Conservation (phyloP, 2,888 invertebrate species). For the Trissonchulus sp. region DNA sequence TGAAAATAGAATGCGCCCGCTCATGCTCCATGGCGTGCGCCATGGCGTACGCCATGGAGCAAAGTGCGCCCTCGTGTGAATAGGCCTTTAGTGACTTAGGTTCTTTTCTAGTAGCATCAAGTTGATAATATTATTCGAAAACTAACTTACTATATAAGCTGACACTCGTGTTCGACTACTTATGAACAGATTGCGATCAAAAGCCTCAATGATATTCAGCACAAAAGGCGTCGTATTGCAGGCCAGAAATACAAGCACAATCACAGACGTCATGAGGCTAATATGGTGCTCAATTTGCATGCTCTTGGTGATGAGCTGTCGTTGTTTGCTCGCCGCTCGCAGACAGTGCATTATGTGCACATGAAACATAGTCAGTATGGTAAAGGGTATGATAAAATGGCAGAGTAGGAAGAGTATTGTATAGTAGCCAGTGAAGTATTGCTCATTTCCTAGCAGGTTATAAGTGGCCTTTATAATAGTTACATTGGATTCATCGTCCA, state of each 20-base stretch:
- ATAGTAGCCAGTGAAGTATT: neutral
- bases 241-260: slow-evolving; percentile 15
- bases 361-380: slow-evolving; percentile 8
- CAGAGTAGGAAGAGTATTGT: neutral
- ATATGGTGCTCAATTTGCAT: slow-evolving; percentile 16
- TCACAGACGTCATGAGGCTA: slow-evolving; percentile 15
- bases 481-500: neutral
- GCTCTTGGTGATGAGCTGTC: slow-evolving; percentile 5
- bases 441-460: neutral
- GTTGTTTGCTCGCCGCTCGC: neutral
- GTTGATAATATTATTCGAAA: no score
- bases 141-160: neutral
- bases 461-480: neutral
- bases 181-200: slow-evolving; percentile 6
- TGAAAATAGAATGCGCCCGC: no score
- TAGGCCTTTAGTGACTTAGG: no score
- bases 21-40: no score
- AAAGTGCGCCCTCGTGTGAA: no score
- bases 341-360: slow-evolving; percentile 17
- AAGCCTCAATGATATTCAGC: slow-evolving; percentile 15
- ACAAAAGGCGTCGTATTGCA: slow-evolving; percentile 25
- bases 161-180: neutral
- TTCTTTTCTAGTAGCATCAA: no score
- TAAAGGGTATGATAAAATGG: slow-evolving; percentile 19
- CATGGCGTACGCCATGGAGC: no score